Evolutionary conservation across 2,888 invertebrate genomes (phyloP).

Genomic region (Nomada goodeniana): DNA sequence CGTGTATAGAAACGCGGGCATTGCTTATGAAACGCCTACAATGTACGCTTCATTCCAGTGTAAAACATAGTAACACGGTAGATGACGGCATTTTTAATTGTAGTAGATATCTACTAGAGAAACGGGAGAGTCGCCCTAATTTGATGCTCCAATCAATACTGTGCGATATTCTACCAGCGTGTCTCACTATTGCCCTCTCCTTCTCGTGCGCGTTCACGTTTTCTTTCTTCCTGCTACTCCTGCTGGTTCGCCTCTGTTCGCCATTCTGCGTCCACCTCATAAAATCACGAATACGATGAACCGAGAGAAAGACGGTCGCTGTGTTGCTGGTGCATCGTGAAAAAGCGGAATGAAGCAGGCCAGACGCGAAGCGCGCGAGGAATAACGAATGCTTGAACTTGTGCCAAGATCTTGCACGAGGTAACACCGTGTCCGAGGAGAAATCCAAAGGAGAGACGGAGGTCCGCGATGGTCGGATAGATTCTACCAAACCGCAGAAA

Average conservation of each 20-base stretch:
- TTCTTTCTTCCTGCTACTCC: constrained; percentile 23
- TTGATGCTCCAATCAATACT: too few relatives aligned
- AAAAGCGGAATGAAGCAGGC: constrained; percentile 37
- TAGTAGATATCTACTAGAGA: too few relatives aligned
- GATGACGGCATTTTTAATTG: not conserved
- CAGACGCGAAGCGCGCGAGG: constrained; percentile 40
- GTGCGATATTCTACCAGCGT: constrained; percentile 16
- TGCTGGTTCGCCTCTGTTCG: not conserved
- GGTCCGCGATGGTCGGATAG: constrained; percentile 29
- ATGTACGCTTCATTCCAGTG: too few relatives aligned
- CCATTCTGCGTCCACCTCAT: constrained; percentile 17
- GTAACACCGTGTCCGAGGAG: constrained; percentile 41
- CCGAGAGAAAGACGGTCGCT: constrained; percentile 29
- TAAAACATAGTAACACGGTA: too few relatives aligned
- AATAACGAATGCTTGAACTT: constrained; percentile 76
- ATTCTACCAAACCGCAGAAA: constrained; percentile 28
- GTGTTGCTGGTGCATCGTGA: constrained; percentile 25
- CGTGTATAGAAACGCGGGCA: not conserved
- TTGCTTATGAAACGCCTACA: not conserved
- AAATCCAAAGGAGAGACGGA: constrained; percentile 32
- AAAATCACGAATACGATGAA: constrained; percentile 55
- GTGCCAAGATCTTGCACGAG: constrained; percentile 74
- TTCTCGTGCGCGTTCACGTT: not conserved
- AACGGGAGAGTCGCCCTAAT: too few relatives aligned
- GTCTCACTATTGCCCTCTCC: not conserved